These are phyloP conservation scores for Seladonia tumulorum DNA, from an alignment of 2,888 invertebrate genomes.

Conservation along the genomic window DNA sequence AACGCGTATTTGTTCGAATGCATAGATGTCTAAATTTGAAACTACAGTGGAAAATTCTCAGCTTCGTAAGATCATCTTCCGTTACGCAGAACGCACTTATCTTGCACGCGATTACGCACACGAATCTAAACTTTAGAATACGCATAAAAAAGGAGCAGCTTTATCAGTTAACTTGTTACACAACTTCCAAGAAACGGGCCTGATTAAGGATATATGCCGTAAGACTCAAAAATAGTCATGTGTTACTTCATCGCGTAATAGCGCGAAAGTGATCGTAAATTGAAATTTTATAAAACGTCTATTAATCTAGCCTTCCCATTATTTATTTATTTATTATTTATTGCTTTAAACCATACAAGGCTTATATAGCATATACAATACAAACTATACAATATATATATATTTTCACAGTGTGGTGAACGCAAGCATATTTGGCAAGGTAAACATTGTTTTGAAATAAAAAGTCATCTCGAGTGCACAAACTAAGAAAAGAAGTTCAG, in stretches of 20 bases:
- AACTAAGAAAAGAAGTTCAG: too few species aligned
- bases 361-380: too few species aligned
- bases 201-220: slow-evolving; percentile 37
- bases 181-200: slow-evolving; percentile 54
- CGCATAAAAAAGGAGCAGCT: slow-evolving; percentile 54
- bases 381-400: too few species aligned
- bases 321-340: neutral
- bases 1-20: neutral
- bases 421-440: too few species aligned
- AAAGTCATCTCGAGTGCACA: too few species aligned
- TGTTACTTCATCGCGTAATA: neutral
- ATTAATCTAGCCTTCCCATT: neutral
- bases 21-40: slow-evolving; percentile 16
- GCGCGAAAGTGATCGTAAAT: neutral
- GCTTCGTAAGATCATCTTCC: slow-evolving; percentile 32
- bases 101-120: slow-evolving; percentile 55
- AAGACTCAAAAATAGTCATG: slow-evolving; percentile 31
- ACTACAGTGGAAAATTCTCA: slow-evolving; percentile 54
- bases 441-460: too few species aligned
- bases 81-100: slow-evolving; percentile 52
- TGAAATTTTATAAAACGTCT: neutral
- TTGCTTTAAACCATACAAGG: too few species aligned
- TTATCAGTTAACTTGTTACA: slow-evolving; percentile 67
- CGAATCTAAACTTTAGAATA: slow-evolving; percentile 42
- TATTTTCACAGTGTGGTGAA: too few species aligned